These are phyloP conservation scores for Luperina testacea DNA, from an alignment of 2,888 invertebrate genomes.

Conservation along the genomic window DNA sequence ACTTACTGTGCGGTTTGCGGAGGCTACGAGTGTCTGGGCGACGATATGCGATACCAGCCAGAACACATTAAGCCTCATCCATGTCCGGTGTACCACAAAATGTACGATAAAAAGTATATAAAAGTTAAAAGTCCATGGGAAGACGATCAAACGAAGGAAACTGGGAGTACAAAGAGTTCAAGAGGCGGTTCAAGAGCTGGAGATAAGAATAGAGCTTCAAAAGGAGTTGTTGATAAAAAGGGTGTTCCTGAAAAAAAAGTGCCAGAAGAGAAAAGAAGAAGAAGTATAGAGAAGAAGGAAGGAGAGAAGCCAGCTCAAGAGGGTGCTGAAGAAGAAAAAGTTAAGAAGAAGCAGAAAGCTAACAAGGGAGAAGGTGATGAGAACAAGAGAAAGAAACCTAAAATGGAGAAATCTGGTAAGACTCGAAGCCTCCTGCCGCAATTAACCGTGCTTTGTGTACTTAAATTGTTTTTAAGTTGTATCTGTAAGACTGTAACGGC, in stretches of 20 bases:
- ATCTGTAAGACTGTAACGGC: slow-evolving; percentile 6
- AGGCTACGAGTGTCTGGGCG: slow-evolving; percentile 84
- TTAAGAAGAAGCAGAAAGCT: slow-evolving; percentile 38
- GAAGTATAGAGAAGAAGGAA: slow-evolving; percentile 64
- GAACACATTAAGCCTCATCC: slow-evolving; percentile 82
- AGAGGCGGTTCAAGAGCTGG: slow-evolving; percentile 69
- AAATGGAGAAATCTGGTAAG: slow-evolving; percentile 77
- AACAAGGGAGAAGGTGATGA: slow-evolving; percentile 30
- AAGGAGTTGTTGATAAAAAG: slow-evolving; percentile 65
- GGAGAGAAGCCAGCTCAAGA: slow-evolving; percentile 63
- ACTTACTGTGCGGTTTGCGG: slow-evolving; percentile 86
- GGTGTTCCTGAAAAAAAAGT: slow-evolving; percentile 44
- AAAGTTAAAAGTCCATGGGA: slow-evolving; percentile 81
- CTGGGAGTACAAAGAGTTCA: slow-evolving; percentile 73
- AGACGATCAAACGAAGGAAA: slow-evolving; percentile 66
- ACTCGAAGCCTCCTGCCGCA: slow-evolving; percentile 69
- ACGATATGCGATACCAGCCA: slow-evolving; percentile 80
- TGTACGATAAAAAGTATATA: slow-evolving; percentile 82
- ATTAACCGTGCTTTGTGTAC: slow-evolving; percentile 66
- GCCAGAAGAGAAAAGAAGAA: slow-evolving; percentile 60
- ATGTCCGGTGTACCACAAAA: slow-evolving; percentile 86
- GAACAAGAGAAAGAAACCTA: slow-evolving; percentile 31
- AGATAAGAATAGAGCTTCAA: slow-evolving; percentile 64
- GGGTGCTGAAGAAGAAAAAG: slow-evolving; percentile 16
- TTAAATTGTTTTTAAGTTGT: neutral